Percentiles rank a stretch among this genome's conserved stretches.
These are phyloP conservation scores for Melieria omissa DNA, from an alignment of 2,888 invertebrate species.

Conservation along the genomic window DNA sequence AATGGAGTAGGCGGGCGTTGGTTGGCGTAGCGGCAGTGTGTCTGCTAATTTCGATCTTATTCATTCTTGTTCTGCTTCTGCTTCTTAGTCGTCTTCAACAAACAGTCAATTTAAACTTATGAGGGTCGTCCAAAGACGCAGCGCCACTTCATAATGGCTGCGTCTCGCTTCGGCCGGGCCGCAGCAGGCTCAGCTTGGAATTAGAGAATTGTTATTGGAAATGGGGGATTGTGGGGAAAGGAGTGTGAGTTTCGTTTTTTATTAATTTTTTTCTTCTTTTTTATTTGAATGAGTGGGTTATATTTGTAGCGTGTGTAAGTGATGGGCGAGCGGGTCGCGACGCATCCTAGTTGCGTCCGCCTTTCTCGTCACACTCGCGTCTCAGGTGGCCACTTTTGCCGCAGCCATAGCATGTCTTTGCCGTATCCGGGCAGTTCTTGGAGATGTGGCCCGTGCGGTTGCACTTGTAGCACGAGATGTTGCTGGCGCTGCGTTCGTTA, in stretches of 20 bases:
- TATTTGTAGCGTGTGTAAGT: conserved; percentile 37
- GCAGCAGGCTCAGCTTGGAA: conserved; percentile 58
- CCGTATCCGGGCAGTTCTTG: conserved; percentile 83
- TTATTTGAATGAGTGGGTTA: conserved; percentile 42
- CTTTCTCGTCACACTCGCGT: conserved; percentile 88
- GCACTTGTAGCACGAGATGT: conserved; percentile 90
- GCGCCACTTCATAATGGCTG: conserved; percentile 25
- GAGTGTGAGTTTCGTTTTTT: conserved; percentile 43
- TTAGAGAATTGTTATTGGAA: conserved; percentile 46
- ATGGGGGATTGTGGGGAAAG: conserved; percentile 32
- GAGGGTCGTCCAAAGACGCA: conserved; percentile 33
- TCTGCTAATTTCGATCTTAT: conserved; percentile 22
- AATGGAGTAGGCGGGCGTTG: conserved; percentile 22
- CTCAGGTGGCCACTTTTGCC: conserved; percentile 91
- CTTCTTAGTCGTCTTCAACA: background rate
- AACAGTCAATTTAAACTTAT: conserved; percentile 30
- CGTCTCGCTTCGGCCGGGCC: conserved; percentile 27
- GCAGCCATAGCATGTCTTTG: conserved; percentile 92
- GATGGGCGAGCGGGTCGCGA: conserved; percentile 23
- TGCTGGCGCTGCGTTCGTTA: conserved; percentile 63
- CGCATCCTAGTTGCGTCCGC: conserved; percentile 63
- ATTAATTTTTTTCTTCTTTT: conserved; percentile 43
- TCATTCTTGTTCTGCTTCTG: no score
- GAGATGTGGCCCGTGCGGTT: conserved; percentile 94
- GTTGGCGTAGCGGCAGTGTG: conserved; percentile 21